Evolutionary conservation across 2,888 invertebrate genomes (phyloP), one percentile per base, ranked within the genome.

Genomic region (Sicus ferrugineus): DNA sequence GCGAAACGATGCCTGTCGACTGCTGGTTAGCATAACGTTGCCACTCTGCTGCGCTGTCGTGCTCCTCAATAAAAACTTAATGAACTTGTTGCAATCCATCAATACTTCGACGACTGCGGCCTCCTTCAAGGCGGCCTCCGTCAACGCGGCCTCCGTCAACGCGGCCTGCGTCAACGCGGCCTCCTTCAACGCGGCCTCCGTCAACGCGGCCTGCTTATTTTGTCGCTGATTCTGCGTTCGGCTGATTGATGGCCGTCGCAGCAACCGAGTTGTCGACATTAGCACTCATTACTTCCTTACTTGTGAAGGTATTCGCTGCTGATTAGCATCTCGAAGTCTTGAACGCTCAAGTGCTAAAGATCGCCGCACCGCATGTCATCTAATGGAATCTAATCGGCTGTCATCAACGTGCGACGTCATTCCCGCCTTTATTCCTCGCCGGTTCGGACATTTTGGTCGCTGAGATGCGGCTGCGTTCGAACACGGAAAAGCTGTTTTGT

Each of bases 1-100:
- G 21, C 42, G 21, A 34, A 26, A 23, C 61, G n/a, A 19, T 19
- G 14, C 16, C n/a, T 26, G n/a, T 31, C 34, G 34, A 21, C n/a
- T 80, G 79, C 77, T 77, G 77, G 80, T 80, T 80, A 80, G 80
- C 79, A 79, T 77, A 79, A 74, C 77, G 79, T 79, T 77, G 79
- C 79, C 79, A 79, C 76, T 78, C 77, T 69, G 64, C 52, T 19
- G 30, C 34, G n/a, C 3, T 16, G 38, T 59, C 21, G 31, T 9
- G n/a, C 58, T 28, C 34, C 1, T 1, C 9, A 9, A 59, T 3
- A 19, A 31, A 59, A 59, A 21, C 59, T 59, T 59, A 59, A 59
- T 59, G 34, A 59, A n/a, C 59, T 31, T 21, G 21, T 31, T 31
- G 31, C 58, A 58, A 30, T 58, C 30, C 30, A 58, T 58, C 30